Conservation (phyloP, 2,888 invertebrate genomes). For the Rhabditoides inermis region DNA sequence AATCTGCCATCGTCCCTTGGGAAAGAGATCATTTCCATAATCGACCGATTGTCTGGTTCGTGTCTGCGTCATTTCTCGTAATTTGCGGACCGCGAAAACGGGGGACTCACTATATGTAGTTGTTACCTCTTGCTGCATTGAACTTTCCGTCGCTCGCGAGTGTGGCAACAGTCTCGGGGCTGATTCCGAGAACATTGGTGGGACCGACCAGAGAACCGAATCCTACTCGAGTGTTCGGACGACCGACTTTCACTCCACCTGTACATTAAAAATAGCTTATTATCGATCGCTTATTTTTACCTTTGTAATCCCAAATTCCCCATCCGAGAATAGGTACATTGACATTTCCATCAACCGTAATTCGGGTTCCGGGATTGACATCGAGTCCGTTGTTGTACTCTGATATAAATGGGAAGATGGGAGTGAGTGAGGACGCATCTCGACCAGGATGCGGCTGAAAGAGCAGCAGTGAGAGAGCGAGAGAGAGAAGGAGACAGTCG, state of each 20-base stretch:
- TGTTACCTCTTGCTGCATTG: conserved; percentile 36
- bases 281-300: conserved; percentile 12
- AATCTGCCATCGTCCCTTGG: no score
- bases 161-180: conserved; percentile 33
- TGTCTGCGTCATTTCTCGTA: no score
- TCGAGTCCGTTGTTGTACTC: conserved; percentile 43
- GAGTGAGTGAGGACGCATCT: conserved; percentile 38
- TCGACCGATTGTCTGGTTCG: no score
- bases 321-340: conserved; percentile 42
- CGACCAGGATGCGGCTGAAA: conserved; percentile 42
- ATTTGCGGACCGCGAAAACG: no score
- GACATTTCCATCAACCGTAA: conserved; percentile 41
- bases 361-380: conserved; percentile 39
- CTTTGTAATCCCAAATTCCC: conserved; percentile 47
- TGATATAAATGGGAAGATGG: conserved; percentile 40
- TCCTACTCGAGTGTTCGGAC: conserved; percentile 36
- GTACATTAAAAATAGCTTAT: no score
- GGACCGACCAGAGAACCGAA: conserved; percentile 36
- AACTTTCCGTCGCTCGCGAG: conserved; percentile 36
- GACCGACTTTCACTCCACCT: conserved; percentile 36
- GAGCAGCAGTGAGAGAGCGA: neutral
- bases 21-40: no score
- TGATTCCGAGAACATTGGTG: conserved; percentile 38
- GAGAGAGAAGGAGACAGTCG: neutral
- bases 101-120: no score